Conservation (phyloP, 2,888 invertebrate genomes). For the Hesperia comma region DNA sequence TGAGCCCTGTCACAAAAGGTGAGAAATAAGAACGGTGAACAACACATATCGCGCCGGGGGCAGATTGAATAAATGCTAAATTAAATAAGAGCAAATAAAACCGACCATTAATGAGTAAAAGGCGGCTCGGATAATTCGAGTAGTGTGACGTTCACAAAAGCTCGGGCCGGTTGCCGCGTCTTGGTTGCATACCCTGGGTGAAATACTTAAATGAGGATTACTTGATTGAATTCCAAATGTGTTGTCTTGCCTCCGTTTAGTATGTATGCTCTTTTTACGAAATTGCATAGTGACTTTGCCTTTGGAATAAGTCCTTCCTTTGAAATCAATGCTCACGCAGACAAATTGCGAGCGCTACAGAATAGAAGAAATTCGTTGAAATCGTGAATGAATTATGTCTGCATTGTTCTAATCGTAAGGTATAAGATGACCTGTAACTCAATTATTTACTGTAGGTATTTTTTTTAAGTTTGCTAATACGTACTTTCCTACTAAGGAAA, state of each 20-base stretch:
- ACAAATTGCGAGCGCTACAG: constrained; percentile 21
- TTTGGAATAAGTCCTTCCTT: constrained; percentile 33
- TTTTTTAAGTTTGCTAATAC: too few species aligned
- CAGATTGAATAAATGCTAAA: constrained; percentile 84
- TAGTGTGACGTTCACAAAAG: constrained; percentile 72
- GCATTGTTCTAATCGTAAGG: constrained; percentile 13
- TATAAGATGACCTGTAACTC: neutral
- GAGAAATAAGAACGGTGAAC: constrained; percentile 67
- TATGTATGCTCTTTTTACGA: constrained; percentile 30
- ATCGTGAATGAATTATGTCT: constrained; percentile 18
- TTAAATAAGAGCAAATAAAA: constrained; percentile 84
- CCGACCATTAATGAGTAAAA: constrained; percentile 75
- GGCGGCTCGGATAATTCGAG: constrained; percentile 70
- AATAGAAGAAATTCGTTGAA: constrained; percentile 27
- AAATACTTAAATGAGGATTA: constrained; percentile 56
- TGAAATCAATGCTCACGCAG: constrained; percentile 36
- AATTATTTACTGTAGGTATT: too few species aligned
- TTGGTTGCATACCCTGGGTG: constrained; percentile 51
- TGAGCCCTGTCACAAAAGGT: constrained; percentile 82
- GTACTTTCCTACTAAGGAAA: too few species aligned
- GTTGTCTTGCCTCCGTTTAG: constrained; percentile 45
- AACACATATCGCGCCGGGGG: constrained; percentile 72
- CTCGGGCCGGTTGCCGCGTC: constrained; percentile 44
- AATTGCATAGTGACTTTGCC: constrained; percentile 35
- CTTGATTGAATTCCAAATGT: constrained; percentile 64